These are phyloP conservation scores for Pardalotus punctatus DNA, from an alignment of 2,113 vertebrate genomes.

Conservation along the genomic window DNA sequence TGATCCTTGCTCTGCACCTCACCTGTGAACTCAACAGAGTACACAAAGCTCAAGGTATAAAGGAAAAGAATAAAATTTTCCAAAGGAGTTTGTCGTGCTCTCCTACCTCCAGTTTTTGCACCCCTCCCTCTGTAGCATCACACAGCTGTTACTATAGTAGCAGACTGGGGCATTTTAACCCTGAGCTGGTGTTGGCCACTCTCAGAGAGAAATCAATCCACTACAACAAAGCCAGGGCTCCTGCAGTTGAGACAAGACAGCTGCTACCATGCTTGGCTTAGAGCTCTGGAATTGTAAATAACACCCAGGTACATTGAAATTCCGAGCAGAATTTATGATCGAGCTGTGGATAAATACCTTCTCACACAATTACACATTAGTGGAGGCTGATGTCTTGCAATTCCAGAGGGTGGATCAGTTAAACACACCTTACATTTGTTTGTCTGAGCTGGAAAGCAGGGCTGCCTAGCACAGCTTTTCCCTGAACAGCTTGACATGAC, in stretches of 20 bases:
- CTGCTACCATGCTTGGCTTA: background rate
- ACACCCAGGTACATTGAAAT: background rate
- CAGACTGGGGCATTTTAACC: background rate
- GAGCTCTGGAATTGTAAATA: background rate
- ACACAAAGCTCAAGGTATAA: background rate
- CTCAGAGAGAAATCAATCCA: slow-evolving; percentile 5
- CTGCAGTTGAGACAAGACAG: slow-evolving; percentile 1
- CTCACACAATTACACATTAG: background rate
- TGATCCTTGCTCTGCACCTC: background rate
- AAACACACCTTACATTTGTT: background rate
- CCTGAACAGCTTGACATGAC: background rate
- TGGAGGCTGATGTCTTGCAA: background rate
- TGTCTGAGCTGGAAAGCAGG: background rate
- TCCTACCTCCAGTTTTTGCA: background rate
- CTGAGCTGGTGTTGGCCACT: background rate
- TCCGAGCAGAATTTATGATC: background rate
- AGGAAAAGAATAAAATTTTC: background rate
- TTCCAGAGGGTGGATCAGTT: background rate
- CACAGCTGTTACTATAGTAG: slow-evolving; percentile 13
- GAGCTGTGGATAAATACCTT: background rate
- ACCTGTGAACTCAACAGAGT: background rate
- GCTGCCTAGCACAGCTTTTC: background rate
- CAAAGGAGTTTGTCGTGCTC: background rate
- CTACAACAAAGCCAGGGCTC: background rate
- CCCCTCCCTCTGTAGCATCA: background rate